Evolutionary conservation across 2,113 vertebrate species (phyloP).

Genomic region (Acanthisitta chloris): DNA sequence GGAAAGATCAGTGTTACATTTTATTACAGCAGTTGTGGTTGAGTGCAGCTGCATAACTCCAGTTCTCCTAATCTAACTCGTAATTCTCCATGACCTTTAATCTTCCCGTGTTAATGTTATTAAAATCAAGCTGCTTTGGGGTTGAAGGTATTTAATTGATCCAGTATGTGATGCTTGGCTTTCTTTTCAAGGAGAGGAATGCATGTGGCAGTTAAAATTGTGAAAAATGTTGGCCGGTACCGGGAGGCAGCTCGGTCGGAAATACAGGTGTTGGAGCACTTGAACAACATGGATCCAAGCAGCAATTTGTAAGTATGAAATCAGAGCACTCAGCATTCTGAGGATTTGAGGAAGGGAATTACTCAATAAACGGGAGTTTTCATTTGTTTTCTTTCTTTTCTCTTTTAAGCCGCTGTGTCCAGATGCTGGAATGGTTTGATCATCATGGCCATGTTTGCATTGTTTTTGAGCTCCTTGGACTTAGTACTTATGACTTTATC

Average conservation of each 20-base stretch:
- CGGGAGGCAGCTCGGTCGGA: conserved; percentile 94
- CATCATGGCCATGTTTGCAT: conserved; percentile 95
- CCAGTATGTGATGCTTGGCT: not conserved
- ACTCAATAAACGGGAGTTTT: not conserved
- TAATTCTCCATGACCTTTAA: not conserved
- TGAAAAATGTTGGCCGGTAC: conserved; percentile 97
- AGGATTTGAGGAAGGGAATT: not conserved
- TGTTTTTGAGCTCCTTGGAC: conserved; percentile 92
- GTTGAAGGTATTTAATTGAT: not conserved
- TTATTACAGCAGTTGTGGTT: not conserved
- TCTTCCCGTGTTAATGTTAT: not conserved
- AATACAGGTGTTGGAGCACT: conserved; percentile 90
- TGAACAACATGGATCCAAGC: conserved; percentile 86
- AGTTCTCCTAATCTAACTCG: not conserved
- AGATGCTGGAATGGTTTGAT: conserved; percentile 97
- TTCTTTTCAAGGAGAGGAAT: conserved; percentile 76
- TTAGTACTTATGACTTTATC: conserved; percentile 96
- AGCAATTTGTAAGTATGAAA: conserved; percentile 76
- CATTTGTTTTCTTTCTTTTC: not conserved
- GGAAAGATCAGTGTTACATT: not conserved
- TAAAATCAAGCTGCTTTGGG: not conserved
- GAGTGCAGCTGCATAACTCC: not conserved
- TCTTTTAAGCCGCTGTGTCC: conserved; percentile 87
- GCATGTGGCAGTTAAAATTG: conserved; percentile 95
- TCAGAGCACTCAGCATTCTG: not conserved